Evolutionary conservation across 2,797 vertebrate species (phyloP).

Genomic region (Pipistrellus nathusii): DNA sequence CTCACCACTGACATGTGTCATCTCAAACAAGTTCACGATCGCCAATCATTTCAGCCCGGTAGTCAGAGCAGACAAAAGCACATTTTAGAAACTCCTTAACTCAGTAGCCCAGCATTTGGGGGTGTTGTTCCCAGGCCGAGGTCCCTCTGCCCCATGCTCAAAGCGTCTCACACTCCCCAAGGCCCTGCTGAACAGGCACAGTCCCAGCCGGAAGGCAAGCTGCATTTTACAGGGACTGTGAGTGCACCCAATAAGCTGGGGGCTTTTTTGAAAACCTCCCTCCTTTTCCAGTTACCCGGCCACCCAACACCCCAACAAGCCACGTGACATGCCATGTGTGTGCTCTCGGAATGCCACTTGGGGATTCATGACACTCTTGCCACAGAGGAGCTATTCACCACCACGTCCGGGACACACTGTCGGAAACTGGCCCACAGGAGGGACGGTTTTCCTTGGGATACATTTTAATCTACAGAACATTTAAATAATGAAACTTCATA

Average conservation of each 20-base stretch:
- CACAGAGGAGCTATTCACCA: fast-evolving
- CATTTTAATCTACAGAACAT: neutral
- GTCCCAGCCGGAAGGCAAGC: neutral
- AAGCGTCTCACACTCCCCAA: neutral
- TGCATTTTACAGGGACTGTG: fast-evolving
- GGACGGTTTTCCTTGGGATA: neutral
- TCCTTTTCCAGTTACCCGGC: neutral
- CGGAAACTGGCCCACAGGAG: fast-evolving
- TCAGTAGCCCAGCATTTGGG: fast-evolving
- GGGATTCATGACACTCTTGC: neutral
- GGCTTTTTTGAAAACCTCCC: neutral
- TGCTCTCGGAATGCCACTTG: neutral
- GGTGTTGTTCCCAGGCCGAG: neutral
- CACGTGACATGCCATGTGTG: fast-evolving
- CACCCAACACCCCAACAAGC: fast-evolving
- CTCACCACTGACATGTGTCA: fast-evolving
- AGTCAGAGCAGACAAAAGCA: neutral
- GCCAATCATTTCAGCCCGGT: neutral
- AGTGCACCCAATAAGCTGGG: too few relatives aligned
- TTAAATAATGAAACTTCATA: neutral
- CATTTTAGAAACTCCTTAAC: fast-evolving
- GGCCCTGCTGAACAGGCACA: neutral
- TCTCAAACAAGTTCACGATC: fast-evolving
- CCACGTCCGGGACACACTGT: neutral
- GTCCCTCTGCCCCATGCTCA: neutral